These are phyloP conservation scores for Xerus rutilus DNA, from an alignment of 2,797 vertebrate species.

Conservation along the genomic window DNA sequence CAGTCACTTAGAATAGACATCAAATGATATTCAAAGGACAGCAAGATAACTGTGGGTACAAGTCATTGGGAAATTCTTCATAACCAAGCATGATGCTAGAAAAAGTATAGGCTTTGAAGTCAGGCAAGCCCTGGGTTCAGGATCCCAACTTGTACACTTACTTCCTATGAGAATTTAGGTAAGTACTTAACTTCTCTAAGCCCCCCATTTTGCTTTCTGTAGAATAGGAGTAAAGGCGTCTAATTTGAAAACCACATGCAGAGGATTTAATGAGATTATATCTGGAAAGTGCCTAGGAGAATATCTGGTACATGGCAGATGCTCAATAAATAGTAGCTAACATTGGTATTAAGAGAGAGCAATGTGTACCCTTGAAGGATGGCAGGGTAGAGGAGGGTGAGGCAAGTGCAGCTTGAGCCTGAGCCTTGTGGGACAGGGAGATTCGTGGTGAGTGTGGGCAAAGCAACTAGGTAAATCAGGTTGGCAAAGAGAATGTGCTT, in stretches of 20 bases:
- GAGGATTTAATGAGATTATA: neutral
- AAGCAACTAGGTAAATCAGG: neutral
- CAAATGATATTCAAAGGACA: neutral
- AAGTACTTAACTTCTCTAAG: neutral
- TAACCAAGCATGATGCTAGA: neutral
- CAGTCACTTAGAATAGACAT: neutral
- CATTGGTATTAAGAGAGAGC: neutral
- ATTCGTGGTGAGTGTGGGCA: neutral
- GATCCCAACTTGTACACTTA: neutral
- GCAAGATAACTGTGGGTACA: neutral
- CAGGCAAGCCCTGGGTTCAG: neutral
- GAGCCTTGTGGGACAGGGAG: neutral
- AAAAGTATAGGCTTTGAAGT: neutral
- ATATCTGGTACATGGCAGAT: neutral
- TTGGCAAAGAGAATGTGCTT: neutral
- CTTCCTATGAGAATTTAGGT: neutral
- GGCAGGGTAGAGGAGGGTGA: fast-evolving
- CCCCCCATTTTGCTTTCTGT: neutral
- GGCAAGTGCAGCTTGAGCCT: neutral
- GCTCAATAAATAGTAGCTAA: neutral
- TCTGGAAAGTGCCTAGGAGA: neutral
- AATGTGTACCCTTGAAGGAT: neutral
- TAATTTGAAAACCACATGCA: neutral
- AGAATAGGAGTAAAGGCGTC: neutral
- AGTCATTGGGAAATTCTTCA: conserved; percentile 15